Evolutionary conservation across 2,797 vertebrate species (phyloP), one percentile per base, ranked within the genome.

Genomic region (Sparus aurata): DNA sequence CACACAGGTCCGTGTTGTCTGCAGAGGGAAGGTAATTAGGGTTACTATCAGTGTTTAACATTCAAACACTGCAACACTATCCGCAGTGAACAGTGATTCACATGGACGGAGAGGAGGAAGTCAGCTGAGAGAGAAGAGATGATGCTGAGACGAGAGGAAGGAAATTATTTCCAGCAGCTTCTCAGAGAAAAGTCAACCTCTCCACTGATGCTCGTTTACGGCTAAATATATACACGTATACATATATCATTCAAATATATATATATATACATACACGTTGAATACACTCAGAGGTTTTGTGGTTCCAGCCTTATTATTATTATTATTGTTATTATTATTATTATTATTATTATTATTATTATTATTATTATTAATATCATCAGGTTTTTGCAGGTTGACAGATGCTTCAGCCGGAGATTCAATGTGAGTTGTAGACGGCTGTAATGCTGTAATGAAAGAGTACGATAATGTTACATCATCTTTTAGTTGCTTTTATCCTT

Each of bases 41-140:
- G 91, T 87, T 85, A 89, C 74, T 63, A 64, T 87, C 73, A 62
- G 86, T 86, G 86, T 86, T 92, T 79, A 90, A 84, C 82, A 87
- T 81, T 71, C 63, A 60, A 80, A 88, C 72, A 58, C 27, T 47
- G 59, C 13, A 54, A 61, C 55, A 43, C 67, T 61, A n/a, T 30
- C 57, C 69, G 59, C 80, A 57, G 63, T 77, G 50, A 64, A 23
- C 34, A 73, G 41, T 2, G 43, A 70, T 71, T 80, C 30, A 69
- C 43, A 23, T n/a, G 27, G 12, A 43, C 71, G 58, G 68, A 65
- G 43, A 38, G 5, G 38, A 15, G 23, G n/a, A 57, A 49, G 18
- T 30, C 7, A n/a, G 17, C 18, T 63, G 15, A 54, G 60, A 71
- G 23, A 64, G 47, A 43, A 60, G 53, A 59, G 18, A 55, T 23